These are phyloP conservation scores for Corydoras sp. DNA, from an alignment of 2,113 vertebrate species.

Conservation along the genomic window DNA sequence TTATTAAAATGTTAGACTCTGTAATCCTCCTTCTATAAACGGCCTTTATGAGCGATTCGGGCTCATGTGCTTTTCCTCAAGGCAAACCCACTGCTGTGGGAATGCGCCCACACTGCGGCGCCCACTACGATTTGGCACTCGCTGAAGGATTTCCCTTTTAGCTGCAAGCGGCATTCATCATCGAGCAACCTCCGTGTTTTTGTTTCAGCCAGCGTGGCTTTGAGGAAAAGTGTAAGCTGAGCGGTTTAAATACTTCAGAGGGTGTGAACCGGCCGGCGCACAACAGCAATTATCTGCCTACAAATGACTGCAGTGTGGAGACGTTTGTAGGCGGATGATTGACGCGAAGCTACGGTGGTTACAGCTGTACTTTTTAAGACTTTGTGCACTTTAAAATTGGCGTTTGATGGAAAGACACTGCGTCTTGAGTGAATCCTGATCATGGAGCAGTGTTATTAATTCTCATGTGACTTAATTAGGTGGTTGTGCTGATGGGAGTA, in stretches of 20 bases:
- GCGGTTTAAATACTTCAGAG: conserved; percentile 24
- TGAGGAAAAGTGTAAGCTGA: conserved; percentile 29
- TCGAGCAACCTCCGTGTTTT: conserved; percentile 36
- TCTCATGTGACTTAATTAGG: conserved; percentile 28
- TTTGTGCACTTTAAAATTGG: conserved; percentile 19
- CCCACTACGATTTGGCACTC: conserved; percentile 19
- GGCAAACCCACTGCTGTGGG: neutral
- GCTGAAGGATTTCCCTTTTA: conserved; percentile 11
- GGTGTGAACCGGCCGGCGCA: no score
- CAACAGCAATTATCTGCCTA: no score
- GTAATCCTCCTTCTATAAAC: conserved; percentile 19
- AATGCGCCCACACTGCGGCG: conserved; percentile 3
- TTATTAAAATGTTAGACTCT: neutral
- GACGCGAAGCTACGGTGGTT: conserved; percentile 34
- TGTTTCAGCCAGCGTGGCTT: conserved; percentile 29
- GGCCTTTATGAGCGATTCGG: conserved; percentile 13
- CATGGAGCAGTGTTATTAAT: conserved; percentile 28
- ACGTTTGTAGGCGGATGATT: conserved; percentile 57
- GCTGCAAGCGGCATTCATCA: conserved; percentile 24
- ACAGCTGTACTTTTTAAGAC: conserved; percentile 36
- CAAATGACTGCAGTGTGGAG: conserved; percentile 54
- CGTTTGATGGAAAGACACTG: conserved; percentile 11
- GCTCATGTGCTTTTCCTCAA: conserved; percentile 13
- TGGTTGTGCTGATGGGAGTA: conserved; percentile 35
- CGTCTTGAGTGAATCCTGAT: neutral